Evolutionary conservation across 2,888 invertebrate species (phyloP), one percentile per base, ranked within the genome.

Genomic region (Lasioglossum oenotherae): DNA sequence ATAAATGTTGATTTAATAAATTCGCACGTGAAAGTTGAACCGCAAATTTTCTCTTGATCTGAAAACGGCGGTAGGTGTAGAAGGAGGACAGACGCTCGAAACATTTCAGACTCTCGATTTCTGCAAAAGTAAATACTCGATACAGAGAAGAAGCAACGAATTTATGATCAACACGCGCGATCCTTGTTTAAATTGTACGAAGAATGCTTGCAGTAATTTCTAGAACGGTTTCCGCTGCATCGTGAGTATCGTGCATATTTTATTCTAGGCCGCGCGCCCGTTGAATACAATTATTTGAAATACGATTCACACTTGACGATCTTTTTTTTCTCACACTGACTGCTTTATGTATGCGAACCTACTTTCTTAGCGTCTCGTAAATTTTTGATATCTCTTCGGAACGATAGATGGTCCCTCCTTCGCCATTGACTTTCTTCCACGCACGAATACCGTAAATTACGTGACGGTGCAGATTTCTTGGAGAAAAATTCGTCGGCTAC

Each of bases 301-400:
- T 60, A 12, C 73, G 41, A 53, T 79, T 74, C 64, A 73, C 79
- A 80, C 69, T 6, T 60, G 74, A 80, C 12, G 60, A 2, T 49
- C 0, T 60, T 27, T 57, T 16, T 78, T 53, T 75, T 75, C 31
- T 41, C 19, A 27, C 49, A 14, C 71, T 16, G n/a, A 38, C 31
- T 19, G 16, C 31, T 72, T 71, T 44, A 81, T 64, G 53, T 74
- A 73, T 74, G 77, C 74, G 53, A 84, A 74, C 82, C 81, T 84
- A 81, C 84, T 81, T 84, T 82, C 82, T 35, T 71, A 27, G 44
- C 81, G 69, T 38, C 69, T 38, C 69, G 74, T 84, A 81, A 81
- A 84, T 77, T 78, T 84, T 76, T 82, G 78, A 82, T 82, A 84
- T 78, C 49, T 78, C 49, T 27, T 38, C 57, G 67, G 14, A 57